phyloP scores from a whole-genome alignment of 2,113 vertebrate species.

The Dendropsophus ebraccatus region DNA sequence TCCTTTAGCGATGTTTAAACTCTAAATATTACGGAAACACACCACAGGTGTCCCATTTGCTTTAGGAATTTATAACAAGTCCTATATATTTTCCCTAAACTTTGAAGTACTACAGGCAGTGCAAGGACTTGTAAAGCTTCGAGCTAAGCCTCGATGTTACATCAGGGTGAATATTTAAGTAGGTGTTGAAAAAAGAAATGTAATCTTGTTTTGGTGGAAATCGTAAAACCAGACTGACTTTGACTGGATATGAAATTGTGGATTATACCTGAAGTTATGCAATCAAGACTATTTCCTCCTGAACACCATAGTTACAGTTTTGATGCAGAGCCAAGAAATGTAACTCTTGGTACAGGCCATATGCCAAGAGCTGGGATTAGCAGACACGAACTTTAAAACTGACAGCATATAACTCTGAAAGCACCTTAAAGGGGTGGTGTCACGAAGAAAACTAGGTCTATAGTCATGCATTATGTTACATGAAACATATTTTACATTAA shows the following conservation, averaged over 20 bases:
- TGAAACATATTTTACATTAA: too few relatives aligned
- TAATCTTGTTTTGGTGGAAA: conserved; percentile 11
- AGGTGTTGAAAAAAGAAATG: conserved; percentile 20
- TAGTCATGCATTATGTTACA: too few relatives aligned
- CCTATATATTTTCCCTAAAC: conserved; percentile 7
- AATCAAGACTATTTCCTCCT: neutral
- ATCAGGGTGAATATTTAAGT: conserved; percentile 8
- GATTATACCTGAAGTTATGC: neutral
- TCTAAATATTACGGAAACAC: conserved; percentile 6
- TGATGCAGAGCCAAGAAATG: neutral
- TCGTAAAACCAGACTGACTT: conserved; percentile 11
- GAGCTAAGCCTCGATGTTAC: neutral
- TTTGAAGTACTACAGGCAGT: conserved; percentile 1
- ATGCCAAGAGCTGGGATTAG: neutral
- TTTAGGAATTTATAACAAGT: conserved; percentile 6
- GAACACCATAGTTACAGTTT: neutral
- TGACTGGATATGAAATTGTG: neutral
- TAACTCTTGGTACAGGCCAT: neutral
- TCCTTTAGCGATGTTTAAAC: conserved; percentile 19
- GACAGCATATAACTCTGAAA: neutral
- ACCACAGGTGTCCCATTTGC: conserved; percentile 33
- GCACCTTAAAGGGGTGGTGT: too few relatives aligned
- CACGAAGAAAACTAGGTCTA: too few relatives aligned
- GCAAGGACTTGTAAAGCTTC: neutral
- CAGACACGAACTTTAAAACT: neutral